Evolutionary conservation across 2,797 vertebrate genomes (phyloP).

Genomic region (Sebastes oblongus): DNA sequence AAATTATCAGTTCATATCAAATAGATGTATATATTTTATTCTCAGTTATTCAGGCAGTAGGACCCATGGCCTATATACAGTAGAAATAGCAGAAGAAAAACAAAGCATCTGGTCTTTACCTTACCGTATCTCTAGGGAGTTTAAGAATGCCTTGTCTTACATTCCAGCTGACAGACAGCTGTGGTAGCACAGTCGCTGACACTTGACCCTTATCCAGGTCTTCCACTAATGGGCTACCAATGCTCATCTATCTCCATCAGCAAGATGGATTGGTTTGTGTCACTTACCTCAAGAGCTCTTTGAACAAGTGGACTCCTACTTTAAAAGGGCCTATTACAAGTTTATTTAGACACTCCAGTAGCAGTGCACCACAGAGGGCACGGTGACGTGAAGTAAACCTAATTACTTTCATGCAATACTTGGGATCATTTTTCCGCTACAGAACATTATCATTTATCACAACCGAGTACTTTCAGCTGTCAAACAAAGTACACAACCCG

Average conservation of each 20-base stretch:
- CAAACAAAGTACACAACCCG: conserved; percentile 49
- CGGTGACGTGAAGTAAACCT: conserved; percentile 17
- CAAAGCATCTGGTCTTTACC: conserved; percentile 1
- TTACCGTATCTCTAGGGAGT: background rate
- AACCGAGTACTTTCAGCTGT: conserved; percentile 39
- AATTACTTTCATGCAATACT: conserved; percentile 42
- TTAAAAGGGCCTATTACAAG: conserved; percentile 29
- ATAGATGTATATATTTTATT: background rate
- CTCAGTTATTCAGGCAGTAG: background rate
- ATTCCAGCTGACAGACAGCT: conserved; percentile 51
- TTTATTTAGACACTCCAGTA: conserved; percentile 45
- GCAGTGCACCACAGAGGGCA: conserved; percentile 21
- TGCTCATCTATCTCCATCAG: conserved; percentile 64
- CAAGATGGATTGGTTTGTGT: conserved; percentile 57
- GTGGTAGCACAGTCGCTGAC: conserved; percentile 33
- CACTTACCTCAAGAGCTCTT: conserved; percentile 27
- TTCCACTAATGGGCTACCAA: conserved; percentile 44
- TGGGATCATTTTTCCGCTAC: conserved; percentile 39
- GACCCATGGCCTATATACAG: background rate
- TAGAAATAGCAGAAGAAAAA: background rate
- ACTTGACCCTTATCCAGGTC: conserved; percentile 35
- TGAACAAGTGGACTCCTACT: conserved; percentile 21
- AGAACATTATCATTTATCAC: conserved; percentile 63
- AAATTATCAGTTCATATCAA: background rate
- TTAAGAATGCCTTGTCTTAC: conserved; percentile 38